These are phyloP conservation scores for Rhincodon typus DNA, from an alignment of 2,797 vertebrate species.

Conservation along the genomic window DNA sequence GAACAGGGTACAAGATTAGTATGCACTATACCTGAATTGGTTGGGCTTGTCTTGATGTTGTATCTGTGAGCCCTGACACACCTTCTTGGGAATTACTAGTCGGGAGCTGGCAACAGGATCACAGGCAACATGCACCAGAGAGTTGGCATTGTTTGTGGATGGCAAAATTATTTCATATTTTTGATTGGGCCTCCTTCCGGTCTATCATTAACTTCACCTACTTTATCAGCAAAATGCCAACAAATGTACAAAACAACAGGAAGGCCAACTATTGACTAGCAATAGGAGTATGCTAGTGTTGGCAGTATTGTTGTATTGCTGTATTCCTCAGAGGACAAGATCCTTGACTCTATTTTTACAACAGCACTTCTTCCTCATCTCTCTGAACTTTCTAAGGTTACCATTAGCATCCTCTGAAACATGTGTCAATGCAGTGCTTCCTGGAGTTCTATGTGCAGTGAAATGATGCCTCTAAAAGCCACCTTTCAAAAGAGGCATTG, in stretches of 20 bases:
- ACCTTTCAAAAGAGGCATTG: background rate
- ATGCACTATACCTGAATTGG: background rate
- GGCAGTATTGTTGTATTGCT: background rate
- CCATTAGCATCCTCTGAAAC: background rate
- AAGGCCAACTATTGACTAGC: background rate
- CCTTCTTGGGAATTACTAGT: background rate
- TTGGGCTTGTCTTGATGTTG: background rate
- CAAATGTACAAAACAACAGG: background rate
- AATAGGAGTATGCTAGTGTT: background rate
- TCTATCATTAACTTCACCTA: background rate
- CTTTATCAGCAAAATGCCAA: background rate
- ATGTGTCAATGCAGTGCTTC: background rate
- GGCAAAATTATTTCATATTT: background rate
- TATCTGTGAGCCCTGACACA: no score
- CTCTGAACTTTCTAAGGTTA: background rate
- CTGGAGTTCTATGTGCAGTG: background rate
- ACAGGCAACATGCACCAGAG: background rate
- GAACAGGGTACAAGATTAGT: background rate
- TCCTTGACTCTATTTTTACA: background rate
- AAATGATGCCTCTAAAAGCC: background rate
- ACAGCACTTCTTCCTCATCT: background rate
- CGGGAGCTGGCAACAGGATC: background rate
- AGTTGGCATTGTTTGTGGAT: background rate
- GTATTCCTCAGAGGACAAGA: background rate
- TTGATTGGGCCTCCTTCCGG: background rate